Evolutionary conservation across 2,113 vertebrate species (phyloP), one percentile per base, ranked within the genome.

Genomic region (Cavia aperea): DNA sequence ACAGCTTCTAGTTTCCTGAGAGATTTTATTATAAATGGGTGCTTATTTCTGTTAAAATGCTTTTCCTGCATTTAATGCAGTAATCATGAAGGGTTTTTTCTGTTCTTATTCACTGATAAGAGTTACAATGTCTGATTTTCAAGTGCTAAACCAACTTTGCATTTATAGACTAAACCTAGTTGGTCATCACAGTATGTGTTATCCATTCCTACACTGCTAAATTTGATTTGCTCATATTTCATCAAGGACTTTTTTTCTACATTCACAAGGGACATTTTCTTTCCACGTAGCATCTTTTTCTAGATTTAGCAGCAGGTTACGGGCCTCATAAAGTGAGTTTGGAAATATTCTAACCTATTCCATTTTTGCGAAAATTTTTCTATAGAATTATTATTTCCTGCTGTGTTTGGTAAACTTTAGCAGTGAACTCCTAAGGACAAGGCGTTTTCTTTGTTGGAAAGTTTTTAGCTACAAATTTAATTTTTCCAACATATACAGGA

Each of bases 111-210:
- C 70, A 26, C 49, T 82, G 15, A 56, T 63, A 46, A 12, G 29
- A 91, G 66, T 89, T 89, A 46, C 31, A 94, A 26, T 89, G 54
- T 51, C 82, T 86, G 14, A 77, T 94, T 77, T 92, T 90, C 36
- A 84, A 92, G 78, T 51, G 72, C 54, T 33, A 24, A 87, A 79
- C 82, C 77, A 58, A 79, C 33, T 15, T 92, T 86, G 60, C 60
- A 91, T 81, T 89, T 60, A 49, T 29, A 66, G 56, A 24, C 51
- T n/a, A 85, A 93, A 24, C 51, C 11, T 51, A 75, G n/a, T 49
- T 95, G 19, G 70, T 31, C 73, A 49, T 49, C 36, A 33, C 51
- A 49, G 73, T n/a, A n/a, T 54, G 24, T 70, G 23, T 85, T 91
- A 33, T 31, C 8, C 39, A 79, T 84, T 90, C 66, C 16, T 51